Evolutionary conservation across 2,888 invertebrate species (phyloP), one percentile per base, ranked within the genome.

Genomic region (Calameuta filiformis): DNA sequence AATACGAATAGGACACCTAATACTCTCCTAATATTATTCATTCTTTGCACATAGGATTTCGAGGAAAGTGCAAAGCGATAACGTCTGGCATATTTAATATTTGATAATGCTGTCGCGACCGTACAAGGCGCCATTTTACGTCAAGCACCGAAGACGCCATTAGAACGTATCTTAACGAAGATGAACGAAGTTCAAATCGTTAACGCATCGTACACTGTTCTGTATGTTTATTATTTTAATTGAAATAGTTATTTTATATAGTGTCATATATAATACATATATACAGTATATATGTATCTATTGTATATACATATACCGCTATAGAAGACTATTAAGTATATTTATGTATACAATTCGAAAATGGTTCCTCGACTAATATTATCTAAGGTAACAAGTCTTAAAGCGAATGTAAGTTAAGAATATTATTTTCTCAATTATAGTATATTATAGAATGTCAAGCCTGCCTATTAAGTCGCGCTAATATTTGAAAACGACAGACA

Each of bases 321-420:
- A 56, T 56, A 23, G 56, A 23, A 56, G 23, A 56, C 37, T 69
- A 69, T 34, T 75, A 73, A 78, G 79, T 81, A 76, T 86, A 85
- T 75, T 81, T 80, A 85, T 83, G 85, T 85, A 86, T 86, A 86
- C 83, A 86, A 86, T 83, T 85, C 82, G 79, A 85, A 86, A 87
- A 86, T 84, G 84, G 77, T 56, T 56, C 56, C 56, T 56, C 56
- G 9, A 23, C 23, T 56, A 40, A 15, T 40, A 56, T 23, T 9
- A 56, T 56, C 56, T 56, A 56, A 56, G 23, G 56, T 56, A 56
- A 56, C 6, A 56, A 23, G 23, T 56, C 56, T 56, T 56, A 56
- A 56, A 23, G 9, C 56, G 23, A 56, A 23, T 56, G 15, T 56
- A 23, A 23, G 9, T 56, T 23, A 23, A 23, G 56, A 56, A 56